Conservation (phyloP, 2,797 vertebrate species). For the Lophura swinhoii region DNA sequence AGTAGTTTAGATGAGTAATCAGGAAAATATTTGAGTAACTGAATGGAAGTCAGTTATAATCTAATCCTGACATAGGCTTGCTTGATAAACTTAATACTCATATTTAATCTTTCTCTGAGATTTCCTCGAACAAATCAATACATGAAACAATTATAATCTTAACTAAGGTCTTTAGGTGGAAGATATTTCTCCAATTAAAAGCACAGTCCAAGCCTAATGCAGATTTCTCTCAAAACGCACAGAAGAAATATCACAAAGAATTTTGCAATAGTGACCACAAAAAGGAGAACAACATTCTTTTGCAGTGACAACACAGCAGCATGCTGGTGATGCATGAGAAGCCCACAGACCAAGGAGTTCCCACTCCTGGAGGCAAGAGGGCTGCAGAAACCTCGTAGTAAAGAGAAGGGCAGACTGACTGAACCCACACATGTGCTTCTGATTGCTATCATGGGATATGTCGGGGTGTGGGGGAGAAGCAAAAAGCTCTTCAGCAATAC, state of each 20-base stretch:
- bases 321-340: not conserved
- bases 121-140: constrained; percentile 5
- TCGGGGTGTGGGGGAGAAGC: not conserved
- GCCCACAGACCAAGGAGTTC: not conserved
- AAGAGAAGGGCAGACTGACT: not conserved
- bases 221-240: constrained; percentile 1
- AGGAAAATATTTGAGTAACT: constrained; percentile 63
- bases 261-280: constrained; percentile 32
- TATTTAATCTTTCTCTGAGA: not conserved
- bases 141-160: constrained; percentile 17
- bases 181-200: not conserved
- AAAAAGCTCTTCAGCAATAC: not conserved
- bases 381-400: not conserved
- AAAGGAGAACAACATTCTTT: constrained; percentile 65
- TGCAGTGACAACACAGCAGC: constrained; percentile 17
- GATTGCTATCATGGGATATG: not conserved
- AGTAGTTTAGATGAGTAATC: constrained; percentile 51
- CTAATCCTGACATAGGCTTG: constrained; percentile 46
- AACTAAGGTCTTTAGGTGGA: constrained; percentile 8
- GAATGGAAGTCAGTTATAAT: constrained; percentile 53
- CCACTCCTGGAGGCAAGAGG: not conserved
- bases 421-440: not conserved
- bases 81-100: constrained; percentile 23
- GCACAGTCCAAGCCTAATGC: not conserved
- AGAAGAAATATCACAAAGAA: constrained; percentile 25